These are phyloP conservation scores for Amorpha juglandis DNA, from an alignment of 2,888 invertebrate genomes.

Conservation along the genomic window DNA sequence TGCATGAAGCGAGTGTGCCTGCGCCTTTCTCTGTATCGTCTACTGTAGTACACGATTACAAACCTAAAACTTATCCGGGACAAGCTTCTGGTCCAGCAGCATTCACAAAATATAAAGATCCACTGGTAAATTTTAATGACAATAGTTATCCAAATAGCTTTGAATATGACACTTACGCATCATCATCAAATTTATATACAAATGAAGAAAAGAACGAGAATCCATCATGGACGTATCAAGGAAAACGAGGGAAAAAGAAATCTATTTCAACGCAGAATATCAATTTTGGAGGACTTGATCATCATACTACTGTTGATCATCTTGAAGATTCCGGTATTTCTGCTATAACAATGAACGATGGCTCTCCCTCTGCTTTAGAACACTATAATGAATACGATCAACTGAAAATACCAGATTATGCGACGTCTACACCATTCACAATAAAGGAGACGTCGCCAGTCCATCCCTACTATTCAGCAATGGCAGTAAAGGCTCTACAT, in stretches of 20 bases:
- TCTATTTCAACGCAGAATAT: constrained; percentile 77
- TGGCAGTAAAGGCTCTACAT: constrained; percentile 68
- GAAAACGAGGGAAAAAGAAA: constrained; percentile 66
- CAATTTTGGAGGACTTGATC: constrained; percentile 70
- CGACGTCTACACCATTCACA: constrained; percentile 59
- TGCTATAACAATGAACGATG: constrained; percentile 49
- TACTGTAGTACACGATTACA: constrained; percentile 71
- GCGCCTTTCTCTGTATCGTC: constrained; percentile 70
- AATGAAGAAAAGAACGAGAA: constrained; percentile 58
- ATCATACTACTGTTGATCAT: constrained; percentile 68
- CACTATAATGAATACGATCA: constrained; percentile 55
- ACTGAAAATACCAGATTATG: constrained; percentile 47
- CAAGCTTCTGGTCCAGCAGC: constrained; percentile 44
- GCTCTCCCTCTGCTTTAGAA: constrained; percentile 55
- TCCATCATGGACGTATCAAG: constrained; percentile 43
- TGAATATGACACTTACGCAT: constrained; percentile 69
- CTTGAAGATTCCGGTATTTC: constrained; percentile 56
- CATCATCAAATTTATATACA: constrained; percentile 62
- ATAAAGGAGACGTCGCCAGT: constrained; percentile 66
- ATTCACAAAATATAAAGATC: constrained; percentile 62
- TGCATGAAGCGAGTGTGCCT: constrained; percentile 56
- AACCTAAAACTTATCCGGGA: constrained; percentile 56
- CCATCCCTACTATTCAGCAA: constrained; percentile 67
- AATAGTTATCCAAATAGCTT: constrained; percentile 62
- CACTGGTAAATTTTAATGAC: constrained; percentile 61